Conservation (phyloP, 2,113 vertebrate genomes). For the Mugil cephalus region DNA sequence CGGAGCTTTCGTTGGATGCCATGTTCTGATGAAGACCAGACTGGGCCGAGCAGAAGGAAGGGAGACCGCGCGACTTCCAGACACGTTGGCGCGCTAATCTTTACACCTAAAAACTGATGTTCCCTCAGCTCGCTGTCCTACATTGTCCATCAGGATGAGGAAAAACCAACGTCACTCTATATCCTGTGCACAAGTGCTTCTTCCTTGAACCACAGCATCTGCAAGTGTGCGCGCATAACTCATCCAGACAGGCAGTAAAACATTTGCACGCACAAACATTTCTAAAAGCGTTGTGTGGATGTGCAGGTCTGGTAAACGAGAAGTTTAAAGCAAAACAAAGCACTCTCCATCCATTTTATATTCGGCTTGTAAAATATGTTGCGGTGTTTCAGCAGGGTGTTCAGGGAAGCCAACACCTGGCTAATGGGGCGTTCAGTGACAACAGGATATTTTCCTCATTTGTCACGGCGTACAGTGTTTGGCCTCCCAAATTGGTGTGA, state of each 20-base stretch:
- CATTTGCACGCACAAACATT: conserved; percentile 1
- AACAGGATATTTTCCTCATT: conserved; percentile 36
- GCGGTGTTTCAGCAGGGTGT: not conserved
- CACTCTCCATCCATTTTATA: not conserved
- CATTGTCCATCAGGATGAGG: not conserved
- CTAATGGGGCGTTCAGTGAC: not conserved
- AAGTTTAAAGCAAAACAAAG: not conserved
- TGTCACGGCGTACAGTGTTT: not conserved
- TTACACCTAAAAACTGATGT: too few species aligned
- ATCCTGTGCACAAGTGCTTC: conserved; percentile 70
- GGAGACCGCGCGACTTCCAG: too few species aligned
- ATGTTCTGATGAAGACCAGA: conserved; percentile 2
- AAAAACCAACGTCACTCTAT: conserved; percentile 29
- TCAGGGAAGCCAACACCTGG: conserved; percentile 16
- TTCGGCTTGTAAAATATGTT: not conserved
- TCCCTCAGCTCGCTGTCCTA: too few species aligned
- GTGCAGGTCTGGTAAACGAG: not conserved
- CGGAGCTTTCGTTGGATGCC: not conserved
- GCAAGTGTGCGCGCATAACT: conserved; percentile 6
- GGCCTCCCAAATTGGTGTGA: not conserved
- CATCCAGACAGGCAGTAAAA: conserved; percentile 18
- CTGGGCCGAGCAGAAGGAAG: not conserved
- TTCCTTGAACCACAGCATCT: conserved; percentile 43
- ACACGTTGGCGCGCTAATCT: too few species aligned
- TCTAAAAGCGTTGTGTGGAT: not conserved